Base-by-base conservation (phyloP, 2,797 vertebrate species). In the Craterocephalus amniculus region DNA sequence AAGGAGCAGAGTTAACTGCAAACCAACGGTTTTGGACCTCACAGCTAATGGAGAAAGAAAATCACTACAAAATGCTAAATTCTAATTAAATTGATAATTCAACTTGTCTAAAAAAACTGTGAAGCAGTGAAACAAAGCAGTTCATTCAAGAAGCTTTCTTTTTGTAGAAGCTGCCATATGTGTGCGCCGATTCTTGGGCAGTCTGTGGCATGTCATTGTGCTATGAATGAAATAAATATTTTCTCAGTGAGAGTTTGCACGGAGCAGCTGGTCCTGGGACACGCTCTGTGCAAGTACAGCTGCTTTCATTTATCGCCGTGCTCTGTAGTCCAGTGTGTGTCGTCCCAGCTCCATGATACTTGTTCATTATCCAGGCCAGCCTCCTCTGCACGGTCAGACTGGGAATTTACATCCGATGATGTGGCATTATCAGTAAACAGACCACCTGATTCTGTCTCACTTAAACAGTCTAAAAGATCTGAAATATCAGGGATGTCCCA, bases 401-500 rank as follows among this genome's bases (percentile, higher is more conserved):
- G 72, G 40, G 49, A 57, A 18, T 62, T 71, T 8, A 34, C 43
- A 65, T 68, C 68, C 34, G 66, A 58, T 9, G 35, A 61, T 1
- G 61, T 24, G 43, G 68, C 36, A 3, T 58, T 26, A n/a, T 60
- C 2, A 20, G 51, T 13, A 8, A 26, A 48, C 0, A 67, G 77
- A 29, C 58, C n/a, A 16, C 74, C 66, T 14, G 80, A 32, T 35
- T 88, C 91, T 2, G 67, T 60, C 1, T 92, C 88, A 22, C 78
- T 83, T 40, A 92, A 58, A 5, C 92, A 91, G 66, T 93, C 92
- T 70, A 95, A 81, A 56, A 95, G 84, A 78, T 95, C 91, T 3
- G 95, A 94, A 69, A 95, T 94, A 81, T 95, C 94, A 61, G 94
- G 93, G 77, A 95, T 93, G 40, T 95, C 94, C 94, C 93, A 95